Base-by-base conservation (phyloP, 2,888 invertebrate genomes). In the Tiliacea aurago region DNA sequence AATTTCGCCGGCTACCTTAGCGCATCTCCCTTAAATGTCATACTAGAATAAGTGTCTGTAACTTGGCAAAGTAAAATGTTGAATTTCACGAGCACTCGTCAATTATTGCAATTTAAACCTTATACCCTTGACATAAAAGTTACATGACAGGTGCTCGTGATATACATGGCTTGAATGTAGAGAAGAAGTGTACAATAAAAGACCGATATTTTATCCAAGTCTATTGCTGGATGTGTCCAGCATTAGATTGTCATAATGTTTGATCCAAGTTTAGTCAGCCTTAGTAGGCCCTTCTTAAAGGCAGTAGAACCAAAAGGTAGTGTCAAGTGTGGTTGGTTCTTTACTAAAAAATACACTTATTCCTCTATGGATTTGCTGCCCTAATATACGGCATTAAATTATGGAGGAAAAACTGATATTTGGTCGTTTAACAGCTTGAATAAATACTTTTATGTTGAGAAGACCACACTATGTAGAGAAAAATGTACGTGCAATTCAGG, bases 41-140 rank as follows among this genome's bases (percentile, higher is more conserved):
- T 64, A 20, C 1, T 45, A 5, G 56, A 72, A 56, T 65, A 63
- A 73, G 45, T 78, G 72, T 51, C n/a, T 59, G 4, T 13, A 18
- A 61, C 41, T 1, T 47, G 13, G 1, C 13, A n/a, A 56, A 28
- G 51, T 66, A 28, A 43, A 43, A 47, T 55, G 45, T 45, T 66
- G 33, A 13, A 45, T 67, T 45, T 55, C 45, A 55, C 23, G 23
- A 64, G 9, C 9, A 15, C 63, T 63, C 9, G 33, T 10, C 13
- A 61, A 15, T 45, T 7, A 23, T 28, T 61, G 2, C 15, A 45
- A 41, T 62, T 72, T 55, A 20, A 18, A 41, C 33, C 33, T 41
- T 72, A 53, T 23, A 3, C 2, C 1, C 9, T 53, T 41, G 28
- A n/a, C 15, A 53, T 53, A 71, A 69, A 58, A 47, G 20, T 51